Base-by-base conservation (phyloP, 2,797 vertebrate genomes). In the Chrysocyon brachyurus region DNA sequence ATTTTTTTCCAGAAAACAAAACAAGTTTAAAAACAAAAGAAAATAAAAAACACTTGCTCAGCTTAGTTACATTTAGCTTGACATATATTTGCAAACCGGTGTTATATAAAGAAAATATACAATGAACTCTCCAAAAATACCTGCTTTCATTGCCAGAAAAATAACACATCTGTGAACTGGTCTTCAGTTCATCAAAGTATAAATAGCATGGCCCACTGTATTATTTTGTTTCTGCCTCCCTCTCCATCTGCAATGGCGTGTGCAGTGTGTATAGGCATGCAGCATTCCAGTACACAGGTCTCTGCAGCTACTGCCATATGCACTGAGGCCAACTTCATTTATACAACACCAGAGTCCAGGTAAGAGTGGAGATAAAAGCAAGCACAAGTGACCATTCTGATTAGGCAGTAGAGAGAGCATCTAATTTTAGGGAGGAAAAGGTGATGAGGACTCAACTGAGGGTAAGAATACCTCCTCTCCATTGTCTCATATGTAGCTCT, bases 1-100 rank as follows among this genome's bases (percentile, higher is more conserved):
- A 98, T 98, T 98, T 98, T 98, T 98, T 98, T 95, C 97, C 94
- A 98, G 98, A 98, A 99, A 98, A 99, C 96, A 98, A 98, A 99
- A 98, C n/a, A 85, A 92, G 95, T 98, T 98, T 95, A 90, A 97
- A 97, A 96, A 96, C 87, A 95, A 97, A 97, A 97, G 91, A 95
- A 83, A 94, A 88, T 78, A 57, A 85, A 95, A 97, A 91, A 96
- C 46, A 98, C 79, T 97, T 98, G 96, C 98, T 98, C 97, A 98
- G 98, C 98, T 98, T 97, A 96, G 97, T 97, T 96, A 98, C 81
- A 96, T 97, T 98, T 92, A 97, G 97, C 97, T 98, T 92, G 98
- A 97, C 95, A 96, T 73, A 96, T 90, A 97, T 96, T 96, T 95
- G 91, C 79, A 98, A 97, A 94, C 90, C 28, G 77, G 73, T 94